These are phyloP conservation scores for Heliconius himera DNA, from an alignment of 1,140 invertebrate genomes.

Conservation along the genomic window DNA sequence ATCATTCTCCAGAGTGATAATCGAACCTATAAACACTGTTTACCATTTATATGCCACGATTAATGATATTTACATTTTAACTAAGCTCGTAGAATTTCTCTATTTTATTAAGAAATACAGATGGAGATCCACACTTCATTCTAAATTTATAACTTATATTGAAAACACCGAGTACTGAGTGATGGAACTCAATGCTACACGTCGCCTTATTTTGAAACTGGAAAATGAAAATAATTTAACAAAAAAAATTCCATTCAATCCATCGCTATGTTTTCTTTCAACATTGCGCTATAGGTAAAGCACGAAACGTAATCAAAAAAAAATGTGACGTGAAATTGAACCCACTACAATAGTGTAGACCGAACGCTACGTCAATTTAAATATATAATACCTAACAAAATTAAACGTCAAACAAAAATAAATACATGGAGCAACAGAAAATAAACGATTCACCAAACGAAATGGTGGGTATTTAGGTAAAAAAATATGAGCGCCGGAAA, in stretches of 20 bases:
- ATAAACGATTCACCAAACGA: conserved; percentile 37
- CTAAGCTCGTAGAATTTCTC: too few species aligned
- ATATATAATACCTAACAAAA: background rate
- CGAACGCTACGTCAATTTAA: background rate
- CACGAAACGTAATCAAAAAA: background rate
- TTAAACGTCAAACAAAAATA: conserved; percentile 15
- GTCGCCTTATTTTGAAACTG: too few species aligned
- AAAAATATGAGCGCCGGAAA: conserved; percentile 40
- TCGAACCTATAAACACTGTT: background rate
- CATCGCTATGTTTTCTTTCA: too few species aligned
- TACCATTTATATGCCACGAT: too few species aligned
- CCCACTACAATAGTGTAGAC: background rate
- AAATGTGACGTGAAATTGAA: background rate
- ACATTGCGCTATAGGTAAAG: background rate
- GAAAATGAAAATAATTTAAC: too few species aligned
- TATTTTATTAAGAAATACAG: too few species aligned
- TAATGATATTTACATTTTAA: too few species aligned
- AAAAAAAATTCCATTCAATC: too few species aligned
- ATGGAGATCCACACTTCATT: too few species aligned
- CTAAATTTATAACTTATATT: too few species aligned
- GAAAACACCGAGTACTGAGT: too few species aligned
- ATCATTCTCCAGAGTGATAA: background rate
- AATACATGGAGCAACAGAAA: conserved; percentile 23
- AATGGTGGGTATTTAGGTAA: conserved; percentile 38
- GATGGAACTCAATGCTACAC: too few species aligned